Conservation (phyloP, 2,113 vertebrate species). For the Syrmaticus mikado region DNA sequence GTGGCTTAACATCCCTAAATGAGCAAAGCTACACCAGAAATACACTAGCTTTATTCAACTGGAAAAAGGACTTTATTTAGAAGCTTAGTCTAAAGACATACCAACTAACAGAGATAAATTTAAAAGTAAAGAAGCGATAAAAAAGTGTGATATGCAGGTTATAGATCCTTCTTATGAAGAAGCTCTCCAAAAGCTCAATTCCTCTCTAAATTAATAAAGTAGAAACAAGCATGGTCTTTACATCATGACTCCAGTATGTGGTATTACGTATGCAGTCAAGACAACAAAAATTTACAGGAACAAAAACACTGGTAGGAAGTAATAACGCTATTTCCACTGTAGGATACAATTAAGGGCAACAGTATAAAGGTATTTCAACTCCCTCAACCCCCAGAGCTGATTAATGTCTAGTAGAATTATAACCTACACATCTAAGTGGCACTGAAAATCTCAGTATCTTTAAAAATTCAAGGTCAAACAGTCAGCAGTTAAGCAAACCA, state of each 20-base stretch:
- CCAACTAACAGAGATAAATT: not conserved
- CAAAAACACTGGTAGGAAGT: not conserved
- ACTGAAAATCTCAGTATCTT: constrained; percentile 9
- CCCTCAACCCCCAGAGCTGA: not conserved
- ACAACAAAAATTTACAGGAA: not conserved
- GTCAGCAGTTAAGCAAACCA: not conserved
- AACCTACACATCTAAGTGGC: not conserved
- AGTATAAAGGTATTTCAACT: not conserved
- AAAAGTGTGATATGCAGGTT: not conserved
- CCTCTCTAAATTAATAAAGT: not conserved
- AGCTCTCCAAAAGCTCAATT: not conserved
- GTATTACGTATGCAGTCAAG: not conserved
- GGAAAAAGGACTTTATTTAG: not conserved
- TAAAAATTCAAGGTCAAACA: constrained; percentile 9
- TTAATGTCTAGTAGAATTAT: not conserved
- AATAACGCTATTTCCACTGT: accelerated
- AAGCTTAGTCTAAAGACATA: not conserved
- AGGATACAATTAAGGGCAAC: not conserved
- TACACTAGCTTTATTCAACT: not conserved
- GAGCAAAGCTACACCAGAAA: not conserved
- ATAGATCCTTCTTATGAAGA: not conserved
- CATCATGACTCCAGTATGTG: not conserved
- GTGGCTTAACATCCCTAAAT: not conserved
- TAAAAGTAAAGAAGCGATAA: not conserved
- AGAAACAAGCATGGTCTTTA: not conserved